These are phyloP conservation scores for Kryptopterus vitreolus DNA, from an alignment of 2,797 vertebrate species.

Conservation along the genomic window DNA sequence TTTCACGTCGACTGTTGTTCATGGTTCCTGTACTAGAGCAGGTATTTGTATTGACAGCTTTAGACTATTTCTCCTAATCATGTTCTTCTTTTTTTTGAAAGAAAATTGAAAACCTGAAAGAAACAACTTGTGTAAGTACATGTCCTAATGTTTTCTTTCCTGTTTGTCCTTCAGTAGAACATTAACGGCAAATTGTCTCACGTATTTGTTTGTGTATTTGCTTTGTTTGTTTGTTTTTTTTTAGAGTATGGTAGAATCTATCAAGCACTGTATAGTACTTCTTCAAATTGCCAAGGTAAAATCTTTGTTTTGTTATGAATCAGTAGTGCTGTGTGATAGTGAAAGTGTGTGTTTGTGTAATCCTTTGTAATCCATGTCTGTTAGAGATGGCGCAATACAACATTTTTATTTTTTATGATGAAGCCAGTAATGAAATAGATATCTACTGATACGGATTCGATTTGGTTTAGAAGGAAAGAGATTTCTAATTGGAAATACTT, in stretches of 20 bases:
- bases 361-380: conserved; percentile 22
- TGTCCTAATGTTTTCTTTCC: conserved; percentile 19
- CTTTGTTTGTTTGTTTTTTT: conserved; percentile 61
- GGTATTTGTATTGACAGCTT: background rate
- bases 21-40: conserved; percentile 20
- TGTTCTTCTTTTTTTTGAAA: conserved; percentile 62
- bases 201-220: conserved; percentile 10
- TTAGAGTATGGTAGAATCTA: conserved; percentile 99
- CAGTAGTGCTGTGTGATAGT: conserved; percentile 39
- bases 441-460: background rate
- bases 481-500: background rate
- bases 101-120: conserved; percentile 98
- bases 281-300: conserved; percentile 99
- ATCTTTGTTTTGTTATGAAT: conserved; percentile 35
- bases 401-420: background rate
- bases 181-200: conserved; percentile 35
- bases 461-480: background rate
- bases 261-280: conserved; percentile 99
- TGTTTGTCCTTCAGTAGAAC: conserved; percentile 15
- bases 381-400: conserved; percentile 3
- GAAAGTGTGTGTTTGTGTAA: conserved; percentile 36
- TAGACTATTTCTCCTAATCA: conserved; percentile 1
- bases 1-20: background rate
- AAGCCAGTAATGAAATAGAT: background rate
- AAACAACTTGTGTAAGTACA: conserved; percentile 97